phyloP scores from a whole-genome alignment of 2,888 invertebrate genomes.

The Sarcophaga rosellei region DNA sequence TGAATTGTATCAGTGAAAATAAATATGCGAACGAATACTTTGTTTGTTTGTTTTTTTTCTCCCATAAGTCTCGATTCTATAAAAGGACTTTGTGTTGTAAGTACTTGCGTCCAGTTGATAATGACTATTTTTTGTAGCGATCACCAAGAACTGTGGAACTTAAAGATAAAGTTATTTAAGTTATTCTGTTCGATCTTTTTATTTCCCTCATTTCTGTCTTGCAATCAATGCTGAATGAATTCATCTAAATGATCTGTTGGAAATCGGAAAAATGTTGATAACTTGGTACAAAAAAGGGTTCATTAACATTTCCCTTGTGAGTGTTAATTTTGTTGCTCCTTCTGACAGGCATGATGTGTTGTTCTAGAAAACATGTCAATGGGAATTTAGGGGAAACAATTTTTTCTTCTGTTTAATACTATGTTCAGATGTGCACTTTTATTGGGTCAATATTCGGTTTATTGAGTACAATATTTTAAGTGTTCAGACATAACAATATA shows the following conservation, averaged over 20 bases:
- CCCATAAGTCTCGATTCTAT: slow-evolving; percentile 4
- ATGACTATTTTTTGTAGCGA: slow-evolving; percentile 23
- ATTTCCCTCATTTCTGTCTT: neutral
- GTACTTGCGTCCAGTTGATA: slow-evolving; percentile 17
- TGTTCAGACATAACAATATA: too few species aligned
- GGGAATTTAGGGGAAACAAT: too few species aligned
- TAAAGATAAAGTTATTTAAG: slow-evolving; percentile 4
- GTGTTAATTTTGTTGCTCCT: too few species aligned
- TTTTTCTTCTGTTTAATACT: too few species aligned
- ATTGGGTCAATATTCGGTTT: too few species aligned
- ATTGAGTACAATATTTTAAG: too few species aligned
- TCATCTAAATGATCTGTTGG: neutral
- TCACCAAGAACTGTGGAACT: neutral
- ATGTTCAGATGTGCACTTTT: too few species aligned
- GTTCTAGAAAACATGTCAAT: too few species aligned
- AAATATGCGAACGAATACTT: neutral
- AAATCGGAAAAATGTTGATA: neutral
- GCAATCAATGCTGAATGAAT: slow-evolving; percentile 11
- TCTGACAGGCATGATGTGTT: too few species aligned
- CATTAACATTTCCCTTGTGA: too few species aligned
- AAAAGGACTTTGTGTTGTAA: slow-evolving; percentile 35
- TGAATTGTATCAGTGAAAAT: slow-evolving; percentile 24
- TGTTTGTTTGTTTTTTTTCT: neutral
- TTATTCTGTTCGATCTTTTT: neutral
- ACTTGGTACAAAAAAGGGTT: neutral